Evolutionary conservation across 2,888 invertebrate genomes (phyloP).

Genomic region (Meandrusa payeni): DNA sequence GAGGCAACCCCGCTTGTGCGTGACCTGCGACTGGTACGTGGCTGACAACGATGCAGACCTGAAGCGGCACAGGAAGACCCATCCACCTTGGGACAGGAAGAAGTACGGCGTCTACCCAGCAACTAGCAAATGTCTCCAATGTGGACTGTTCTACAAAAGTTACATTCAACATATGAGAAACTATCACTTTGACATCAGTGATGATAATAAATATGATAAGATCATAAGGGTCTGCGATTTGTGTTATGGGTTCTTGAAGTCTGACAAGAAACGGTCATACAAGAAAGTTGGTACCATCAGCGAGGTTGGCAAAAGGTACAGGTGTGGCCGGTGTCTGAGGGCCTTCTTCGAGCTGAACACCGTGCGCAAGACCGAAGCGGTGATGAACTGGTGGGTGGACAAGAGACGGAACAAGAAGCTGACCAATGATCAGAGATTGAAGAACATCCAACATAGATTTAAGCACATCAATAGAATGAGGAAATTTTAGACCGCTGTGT

Average conservation of each 20-base stretch:
- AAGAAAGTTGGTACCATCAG: conserved; percentile 4
- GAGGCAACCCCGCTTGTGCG: conserved; percentile 23
- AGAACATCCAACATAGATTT: conserved; percentile 31
- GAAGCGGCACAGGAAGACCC: conserved; percentile 15
- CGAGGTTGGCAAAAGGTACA: conserved; percentile 16
- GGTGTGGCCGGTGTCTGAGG: conserved; percentile 25
- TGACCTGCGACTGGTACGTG: conserved; percentile 29
- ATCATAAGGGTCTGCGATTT: conserved; percentile 23
- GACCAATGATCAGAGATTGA: conserved; percentile 30
- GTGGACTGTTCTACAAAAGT: conserved; percentile 24
- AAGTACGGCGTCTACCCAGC: not conserved
- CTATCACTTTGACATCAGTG: conserved; percentile 20
- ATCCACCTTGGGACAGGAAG: conserved; percentile 3
- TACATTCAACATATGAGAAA: conserved; percentile 25
- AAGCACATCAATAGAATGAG: conserved; percentile 30
- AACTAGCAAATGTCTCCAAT: conserved; percentile 21
- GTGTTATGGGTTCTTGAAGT: conserved; percentile 21
- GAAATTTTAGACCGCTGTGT: conserved; percentile 26
- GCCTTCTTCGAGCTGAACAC: conserved; percentile 26
- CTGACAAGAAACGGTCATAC: conserved; percentile 7
- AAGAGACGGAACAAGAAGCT: conserved; percentile 6
- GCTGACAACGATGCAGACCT: conserved; percentile 17
- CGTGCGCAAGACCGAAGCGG: conserved; percentile 3
- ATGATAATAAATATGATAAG: conserved; percentile 2
- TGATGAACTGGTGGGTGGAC: not conserved